Evolutionary conservation across 2,888 invertebrate genomes (phyloP).

Genomic region (Antheraea assamensis): DNA sequence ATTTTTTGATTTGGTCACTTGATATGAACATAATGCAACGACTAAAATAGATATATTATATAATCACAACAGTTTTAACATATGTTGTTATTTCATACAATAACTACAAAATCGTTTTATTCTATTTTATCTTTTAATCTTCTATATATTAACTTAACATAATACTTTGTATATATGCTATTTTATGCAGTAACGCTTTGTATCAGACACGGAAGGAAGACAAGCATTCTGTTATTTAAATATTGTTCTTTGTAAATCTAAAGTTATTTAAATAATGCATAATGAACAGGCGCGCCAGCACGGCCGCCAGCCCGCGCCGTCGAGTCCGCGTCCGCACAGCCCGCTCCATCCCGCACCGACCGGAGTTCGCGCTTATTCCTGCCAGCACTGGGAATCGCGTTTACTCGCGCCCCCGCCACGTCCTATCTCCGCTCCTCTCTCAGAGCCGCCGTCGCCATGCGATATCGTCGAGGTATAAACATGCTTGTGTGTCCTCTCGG

Average conservation of each 20-base stretch:
- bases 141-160: too few relatives aligned
- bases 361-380: conserved; percentile 83
- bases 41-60: too few relatives aligned
- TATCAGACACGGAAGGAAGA: not conserved
- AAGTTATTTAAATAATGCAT: conserved; percentile 14
- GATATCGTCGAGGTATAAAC: conserved; percentile 75
- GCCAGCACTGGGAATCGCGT: conserved; percentile 83
- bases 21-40: too few relatives aligned
- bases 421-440: conserved; percentile 76
- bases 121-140: too few relatives aligned
- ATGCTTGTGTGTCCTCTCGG: conserved; percentile 50
- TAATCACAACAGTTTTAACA: too few relatives aligned
- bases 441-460: conserved; percentile 72
- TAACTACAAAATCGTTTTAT: too few relatives aligned
- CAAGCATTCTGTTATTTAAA: not conserved
- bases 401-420: conserved; percentile 77
- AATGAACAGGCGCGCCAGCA: conserved; percentile 75
- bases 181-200: not conserved
- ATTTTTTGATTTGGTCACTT: too few relatives aligned
- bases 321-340: conserved; percentile 77
- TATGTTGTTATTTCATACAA: too few relatives aligned
- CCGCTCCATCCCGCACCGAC: conserved; percentile 80
- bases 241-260: too few relatives aligned
- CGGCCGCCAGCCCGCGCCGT: conserved; percentile 79
- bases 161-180: too few relatives aligned